Percentiles rank a stretch among this genome's conserved stretches.
phyloP scores from a whole-genome alignment of 2,888 invertebrate species.

The Phortica okadai region DNA sequence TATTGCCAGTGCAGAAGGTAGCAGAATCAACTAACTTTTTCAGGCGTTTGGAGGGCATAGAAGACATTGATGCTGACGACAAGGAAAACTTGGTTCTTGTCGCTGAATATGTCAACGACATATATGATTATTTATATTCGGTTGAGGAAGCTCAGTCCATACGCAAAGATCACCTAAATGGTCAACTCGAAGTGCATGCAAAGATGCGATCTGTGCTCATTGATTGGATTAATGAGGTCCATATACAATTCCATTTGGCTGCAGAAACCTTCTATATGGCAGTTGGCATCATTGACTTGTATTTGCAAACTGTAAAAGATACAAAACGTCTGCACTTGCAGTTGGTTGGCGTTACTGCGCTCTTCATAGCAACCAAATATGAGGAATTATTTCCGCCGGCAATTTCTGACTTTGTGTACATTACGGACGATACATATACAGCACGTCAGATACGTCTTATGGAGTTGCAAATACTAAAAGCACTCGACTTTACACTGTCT shows the following conservation, averaged over 20 bases:
- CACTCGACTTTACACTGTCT: conserved; percentile 88
- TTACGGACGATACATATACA: conserved; percentile 91
- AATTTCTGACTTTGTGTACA: conserved; percentile 91
- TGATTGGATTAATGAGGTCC: conserved; percentile 96
- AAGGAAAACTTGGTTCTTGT: conserved; percentile 86
- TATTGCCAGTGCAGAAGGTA: conserved; percentile 26
- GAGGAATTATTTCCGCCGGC: conserved; percentile 96
- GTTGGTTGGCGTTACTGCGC: conserved; percentile 90
- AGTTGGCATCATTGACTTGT: conserved; percentile 92
- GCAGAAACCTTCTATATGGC: conserved; percentile 94
- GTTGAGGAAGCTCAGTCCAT: conserved; percentile 85
- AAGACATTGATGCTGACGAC: conserved; percentile 87
- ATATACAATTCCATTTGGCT: conserved; percentile 88
- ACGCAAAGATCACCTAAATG: conserved; percentile 81
- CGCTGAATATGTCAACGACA: conserved; percentile 91
- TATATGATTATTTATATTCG: conserved; percentile 87
- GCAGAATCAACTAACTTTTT: conserved; percentile 49
- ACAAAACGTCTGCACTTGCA: conserved; percentile 86
- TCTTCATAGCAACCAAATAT: conserved; percentile 95
- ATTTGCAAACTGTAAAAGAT: conserved; percentile 80
- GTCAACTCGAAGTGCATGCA: conserved; percentile 83
- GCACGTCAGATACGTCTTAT: conserved; percentile 87
- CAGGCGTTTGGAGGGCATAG: conserved; percentile 75
- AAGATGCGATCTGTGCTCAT: conserved; percentile 93
- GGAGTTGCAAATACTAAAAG: conserved; percentile 87